Base-by-base conservation (phyloP, 2,113 vertebrate species). In the Leiothrix lutea region DNA sequence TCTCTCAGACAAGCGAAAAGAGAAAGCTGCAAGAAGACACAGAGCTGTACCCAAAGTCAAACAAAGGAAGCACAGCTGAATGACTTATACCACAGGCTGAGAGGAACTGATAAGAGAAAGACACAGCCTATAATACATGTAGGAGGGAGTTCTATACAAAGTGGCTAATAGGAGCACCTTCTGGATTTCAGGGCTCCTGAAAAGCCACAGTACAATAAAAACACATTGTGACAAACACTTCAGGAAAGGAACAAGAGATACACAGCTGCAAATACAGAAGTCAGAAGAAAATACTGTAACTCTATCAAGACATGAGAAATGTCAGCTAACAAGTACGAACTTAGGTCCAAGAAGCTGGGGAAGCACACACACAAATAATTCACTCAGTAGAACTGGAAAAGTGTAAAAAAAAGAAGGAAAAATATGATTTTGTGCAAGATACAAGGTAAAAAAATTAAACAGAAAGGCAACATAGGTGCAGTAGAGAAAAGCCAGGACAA, bases 101-200 rank as follows among this genome's bases (percentile, higher is more conserved):
- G 42, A 73, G 11, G 31, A 82, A 25, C 33, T 26, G 78, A 21
- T 35, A 29, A 85, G 56, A 25, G 22, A 64, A 75, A 28, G 18
- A n/a, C 19, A 48, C 22, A 66, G 29, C 14, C 47, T 33, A 1
- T 11, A 70, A 13, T 2, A 71, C 0, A 0, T 18, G 18, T 29
- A 57, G 35, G 35, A 79, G 4, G 2, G 5, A 2, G 2, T 45
- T 79, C 19, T 45, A 47, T 11, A 28, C 16, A 5, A 2, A 47
- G 44, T 9, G 33, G 28, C 29, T 42, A 53, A 38, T 6, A 36
- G 24, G 6, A 79, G 5, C 26, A 80, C 54, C 44, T 62, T 92
- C 51, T 44, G 38, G 12, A 50, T 81, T 85, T 88, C 56, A 85
- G 22, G 12, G 40, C 38, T 79, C 28, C 35, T 35, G 6, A 12